Evolutionary conservation across 2,888 invertebrate genomes (phyloP), one percentile per base, ranked within the genome.

Genomic region (Drosophila helvetica): DNA sequence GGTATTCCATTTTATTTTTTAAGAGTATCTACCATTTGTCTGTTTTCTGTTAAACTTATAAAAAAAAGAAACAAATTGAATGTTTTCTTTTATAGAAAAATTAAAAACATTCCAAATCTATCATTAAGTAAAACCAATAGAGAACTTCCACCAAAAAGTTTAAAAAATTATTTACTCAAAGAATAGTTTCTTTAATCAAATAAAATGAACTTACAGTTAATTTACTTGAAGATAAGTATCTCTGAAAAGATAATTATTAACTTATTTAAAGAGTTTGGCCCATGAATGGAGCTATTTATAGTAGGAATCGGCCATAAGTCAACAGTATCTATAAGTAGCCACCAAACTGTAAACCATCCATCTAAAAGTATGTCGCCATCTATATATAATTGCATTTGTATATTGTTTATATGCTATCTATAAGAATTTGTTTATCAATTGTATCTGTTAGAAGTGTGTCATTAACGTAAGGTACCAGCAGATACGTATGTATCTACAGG

Each of bases 391-490:
- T 47, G 6, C 33, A 50, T 43, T 47, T 62, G 59, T 25, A 30
- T 55, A 50, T 61, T 10, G 10, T 17, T 54, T 61, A 46, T 17
- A 54, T 64, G 45, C 47, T 51, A 43, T 57, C 46, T 52, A 62
- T 59, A 63, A 50, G 17, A 30, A 47, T 70, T 61, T 69, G 62
- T 48, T 57, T 71, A 61, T 53, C 55, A 38, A 52, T 51, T 52
- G 51, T 38, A 48, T 38, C n/a, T 46, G 30, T n/a, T 7, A 8
- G 2, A 78, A 73, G 70, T 79, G 74, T 85, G 74, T 67, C 76
- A 66, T 67, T 65, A 66, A 50, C 76, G 30, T 47, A 17, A 33
- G 43, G 33, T 30, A 38, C 38, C 15, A 6, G 38, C 30, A 33
- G 47, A 19, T 42, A 7, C 38, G 1, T n/a, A 7, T 38, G 53